Conservation (phyloP, 37 sponge, comb jelly and placozoan genomes). For the Amphimedon queenslandica region DNA sequence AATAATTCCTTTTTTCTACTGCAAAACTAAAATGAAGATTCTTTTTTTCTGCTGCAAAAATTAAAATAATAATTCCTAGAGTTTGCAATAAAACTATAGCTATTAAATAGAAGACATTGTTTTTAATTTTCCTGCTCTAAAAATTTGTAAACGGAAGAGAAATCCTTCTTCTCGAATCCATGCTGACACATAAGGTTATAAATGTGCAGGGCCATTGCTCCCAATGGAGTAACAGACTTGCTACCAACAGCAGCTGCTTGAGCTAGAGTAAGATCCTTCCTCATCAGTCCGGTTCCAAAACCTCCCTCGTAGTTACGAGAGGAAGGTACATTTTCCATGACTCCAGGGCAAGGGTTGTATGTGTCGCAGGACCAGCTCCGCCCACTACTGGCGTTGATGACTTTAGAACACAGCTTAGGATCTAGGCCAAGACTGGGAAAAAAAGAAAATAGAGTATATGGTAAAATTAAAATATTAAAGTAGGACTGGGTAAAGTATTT, state of each 20-base stretch:
- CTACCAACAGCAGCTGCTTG: slow-evolving; percentile 51
- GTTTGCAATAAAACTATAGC: no score
- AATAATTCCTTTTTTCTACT: background rate
- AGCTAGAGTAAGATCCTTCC: slow-evolving; percentile 85
- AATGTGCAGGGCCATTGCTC: slow-evolving; percentile 71
- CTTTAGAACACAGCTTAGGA: slow-evolving; percentile 56
- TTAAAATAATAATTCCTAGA: no score
- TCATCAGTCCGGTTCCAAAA: slow-evolving; percentile 89
- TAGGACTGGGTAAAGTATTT: no score
- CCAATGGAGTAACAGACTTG: slow-evolving; percentile 69
- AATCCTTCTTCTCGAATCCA: slow-evolving; percentile 79
- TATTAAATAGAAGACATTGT: background rate
- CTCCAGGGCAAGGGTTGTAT: slow-evolving; percentile 98
- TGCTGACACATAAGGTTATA: slow-evolving; percentile 75
- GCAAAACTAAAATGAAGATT: background rate
- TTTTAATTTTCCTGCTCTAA: slow-evolving; percentile 47
- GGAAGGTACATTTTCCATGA: slow-evolving; percentile 87
- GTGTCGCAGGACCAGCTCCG: slow-evolving; percentile 81
- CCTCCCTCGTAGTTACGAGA: slow-evolving; percentile 93
- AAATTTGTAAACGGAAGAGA: slow-evolving; percentile 81
- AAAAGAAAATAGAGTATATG: background rate
- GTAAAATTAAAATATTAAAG: no score
- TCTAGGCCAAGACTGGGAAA: slow-evolving; percentile 85
- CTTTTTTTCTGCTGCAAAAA: no score
- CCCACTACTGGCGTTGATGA: slow-evolving; percentile 89